Evolutionary conservation across 2,888 invertebrate genomes (phyloP).

Genomic region (Chrysina gloriosa): DNA sequence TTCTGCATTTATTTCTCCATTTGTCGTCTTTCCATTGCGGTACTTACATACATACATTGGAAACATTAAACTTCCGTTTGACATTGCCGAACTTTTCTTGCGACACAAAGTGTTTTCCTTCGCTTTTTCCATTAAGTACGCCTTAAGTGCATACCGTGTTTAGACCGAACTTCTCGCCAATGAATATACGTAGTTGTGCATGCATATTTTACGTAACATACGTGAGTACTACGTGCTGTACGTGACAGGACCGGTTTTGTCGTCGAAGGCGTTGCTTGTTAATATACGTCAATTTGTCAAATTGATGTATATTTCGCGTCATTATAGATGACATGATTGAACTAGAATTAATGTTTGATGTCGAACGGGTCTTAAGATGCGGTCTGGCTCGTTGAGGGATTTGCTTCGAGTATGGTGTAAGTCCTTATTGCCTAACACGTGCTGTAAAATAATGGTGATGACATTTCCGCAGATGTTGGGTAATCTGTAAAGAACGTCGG

Average conservation of each 20-base stretch:
- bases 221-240: neutral
- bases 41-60: neutral
- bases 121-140: conserved; percentile 12
- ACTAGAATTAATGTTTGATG: neutral
- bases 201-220: neutral
- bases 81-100: conserved; percentile 5
- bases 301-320: neutral
- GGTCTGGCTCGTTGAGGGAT: neutral
- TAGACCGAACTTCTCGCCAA: neutral
- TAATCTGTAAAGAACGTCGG: no score
- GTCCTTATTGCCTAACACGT: no score
- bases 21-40: neutral
- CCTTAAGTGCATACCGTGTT: neutral
- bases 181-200: neutral
- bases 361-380: neutral
- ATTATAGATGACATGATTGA: neutral
- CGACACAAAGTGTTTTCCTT: neutral
- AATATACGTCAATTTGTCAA: neutral
- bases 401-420: no score
- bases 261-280: neutral
- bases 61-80: conserved; percentile 18
- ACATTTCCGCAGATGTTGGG: no score
- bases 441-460: no score
- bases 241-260: neutral
- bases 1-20: neutral